Evolutionary conservation across 92 coral and sea anemone species (phyloP).

Genomic region (Zoanthus sansibaricus): DNA sequence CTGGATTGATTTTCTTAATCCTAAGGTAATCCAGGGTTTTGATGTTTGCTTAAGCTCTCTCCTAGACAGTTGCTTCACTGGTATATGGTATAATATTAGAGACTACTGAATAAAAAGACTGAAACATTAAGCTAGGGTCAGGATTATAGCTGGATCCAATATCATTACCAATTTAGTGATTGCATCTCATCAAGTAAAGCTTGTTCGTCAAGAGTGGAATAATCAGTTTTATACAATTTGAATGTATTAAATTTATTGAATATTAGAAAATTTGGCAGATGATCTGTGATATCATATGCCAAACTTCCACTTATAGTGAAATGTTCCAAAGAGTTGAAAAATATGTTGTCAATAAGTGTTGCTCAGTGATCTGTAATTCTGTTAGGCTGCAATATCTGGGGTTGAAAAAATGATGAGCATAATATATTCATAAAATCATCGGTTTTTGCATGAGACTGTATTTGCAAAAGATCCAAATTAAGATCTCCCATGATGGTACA

Average conservation of each 20-base stretch:
- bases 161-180: conserved; percentile 45
- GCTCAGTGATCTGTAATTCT: no score
- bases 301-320: no score
- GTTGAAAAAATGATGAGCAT: no score
- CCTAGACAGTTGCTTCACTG: conserved; percentile 58
- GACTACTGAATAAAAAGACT: conserved; percentile 34
- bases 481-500: not conserved
- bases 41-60: conserved; percentile 57
- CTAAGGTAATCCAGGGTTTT: conserved; percentile 53
- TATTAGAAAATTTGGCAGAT: not conserved
- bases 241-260: conserved; percentile 54
- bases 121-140: conserved; percentile 39
- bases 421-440: no score
- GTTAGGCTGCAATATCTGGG: no score
- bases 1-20: conserved; percentile 50
- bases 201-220: conserved; percentile 46
- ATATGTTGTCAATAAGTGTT: no score
- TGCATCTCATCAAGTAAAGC: conserved; percentile 42
- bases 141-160: conserved; percentile 28
- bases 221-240: conserved; percentile 47
- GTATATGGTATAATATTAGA: conserved; percentile 44
- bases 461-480: conserved; percentile 41
- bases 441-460: not conserved
- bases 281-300: no score
- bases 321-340: no score